phyloP scores from a whole-genome alignment of 2,797 vertebrate species.

The Morus bassanus region DNA sequence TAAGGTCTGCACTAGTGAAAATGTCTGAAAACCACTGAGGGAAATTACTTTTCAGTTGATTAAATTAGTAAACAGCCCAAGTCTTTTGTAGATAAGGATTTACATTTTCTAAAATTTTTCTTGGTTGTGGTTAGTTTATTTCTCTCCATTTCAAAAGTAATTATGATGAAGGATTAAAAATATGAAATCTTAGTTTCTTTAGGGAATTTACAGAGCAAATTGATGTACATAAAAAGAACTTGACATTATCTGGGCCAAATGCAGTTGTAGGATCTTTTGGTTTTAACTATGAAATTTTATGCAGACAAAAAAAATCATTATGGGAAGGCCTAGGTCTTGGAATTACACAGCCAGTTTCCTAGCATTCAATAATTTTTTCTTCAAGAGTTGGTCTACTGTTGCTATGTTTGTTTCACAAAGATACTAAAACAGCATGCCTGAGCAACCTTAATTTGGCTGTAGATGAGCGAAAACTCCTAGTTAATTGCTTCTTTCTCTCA shows the following conservation, averaged over 20 bases:
- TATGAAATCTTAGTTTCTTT: background rate
- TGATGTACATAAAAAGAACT: background rate
- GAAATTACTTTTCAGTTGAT: background rate
- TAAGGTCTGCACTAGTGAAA: background rate
- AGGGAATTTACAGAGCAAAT: background rate
- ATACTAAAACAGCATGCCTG: background rate
- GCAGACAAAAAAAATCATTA: background rate
- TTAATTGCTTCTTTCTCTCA: slow-evolving; percentile 30
- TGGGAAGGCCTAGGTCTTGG: background rate
- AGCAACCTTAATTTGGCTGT: background rate
- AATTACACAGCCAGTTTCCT: background rate
- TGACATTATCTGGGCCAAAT: background rate
- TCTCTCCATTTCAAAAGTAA: background rate
- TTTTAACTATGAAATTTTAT: background rate
- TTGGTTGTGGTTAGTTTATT: background rate
- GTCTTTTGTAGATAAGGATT: background rate
- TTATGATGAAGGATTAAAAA: background rate
- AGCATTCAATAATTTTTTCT: background rate
- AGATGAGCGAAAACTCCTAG: background rate
- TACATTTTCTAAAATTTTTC: background rate
- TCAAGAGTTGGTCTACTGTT: background rate
- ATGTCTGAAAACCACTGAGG: background rate
- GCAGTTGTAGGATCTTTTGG: background rate
- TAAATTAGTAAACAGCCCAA: background rate
- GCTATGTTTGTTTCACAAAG: background rate